A percentile compares a stretch with the other conserved stretches of the same genome.
These are phyloP conservation scores for Rhea americana DNA, from an alignment of 2,113 vertebrate genomes.

Conservation along the genomic window DNA sequence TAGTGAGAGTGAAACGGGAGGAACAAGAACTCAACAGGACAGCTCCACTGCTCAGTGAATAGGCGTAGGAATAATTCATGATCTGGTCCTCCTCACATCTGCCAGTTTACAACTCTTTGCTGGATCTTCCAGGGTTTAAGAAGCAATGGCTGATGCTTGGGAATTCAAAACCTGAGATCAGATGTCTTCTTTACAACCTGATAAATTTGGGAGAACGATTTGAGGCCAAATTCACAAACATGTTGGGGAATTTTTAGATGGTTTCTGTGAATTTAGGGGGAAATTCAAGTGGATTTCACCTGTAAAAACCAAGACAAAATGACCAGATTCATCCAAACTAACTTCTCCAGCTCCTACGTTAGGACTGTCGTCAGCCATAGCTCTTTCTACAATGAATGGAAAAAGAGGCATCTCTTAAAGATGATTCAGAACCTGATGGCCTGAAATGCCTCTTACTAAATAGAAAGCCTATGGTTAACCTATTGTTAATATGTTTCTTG, in stretches of 20 bases:
- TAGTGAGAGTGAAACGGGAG: background rate
- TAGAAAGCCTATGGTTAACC: background rate
- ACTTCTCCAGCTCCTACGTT: background rate
- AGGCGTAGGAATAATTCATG: slow-evolving; percentile 20
- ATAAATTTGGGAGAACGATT: background rate
- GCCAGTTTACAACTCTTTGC: background rate
- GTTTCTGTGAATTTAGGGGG: background rate
- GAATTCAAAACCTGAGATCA: background rate
- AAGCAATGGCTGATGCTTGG: background rate
- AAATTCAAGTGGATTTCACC: background rate
- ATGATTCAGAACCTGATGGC: background rate
- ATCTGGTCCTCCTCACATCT: background rate
- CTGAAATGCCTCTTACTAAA: background rate
- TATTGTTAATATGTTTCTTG: background rate
- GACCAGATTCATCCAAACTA: background rate
- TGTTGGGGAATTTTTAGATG: background rate
- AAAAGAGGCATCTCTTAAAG: background rate
- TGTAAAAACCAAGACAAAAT: slow-evolving; percentile 14
- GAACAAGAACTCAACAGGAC: slow-evolving; percentile 32
- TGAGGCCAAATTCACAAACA: background rate
- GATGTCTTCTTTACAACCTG: background rate
- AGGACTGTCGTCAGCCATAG: background rate
- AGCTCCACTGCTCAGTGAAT: background rate
- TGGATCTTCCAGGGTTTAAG: background rate
- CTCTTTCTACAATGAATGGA: background rate